Conservation (phyloP, 2,797 vertebrate genomes). For the Pachyuromys duprasi region DNA sequence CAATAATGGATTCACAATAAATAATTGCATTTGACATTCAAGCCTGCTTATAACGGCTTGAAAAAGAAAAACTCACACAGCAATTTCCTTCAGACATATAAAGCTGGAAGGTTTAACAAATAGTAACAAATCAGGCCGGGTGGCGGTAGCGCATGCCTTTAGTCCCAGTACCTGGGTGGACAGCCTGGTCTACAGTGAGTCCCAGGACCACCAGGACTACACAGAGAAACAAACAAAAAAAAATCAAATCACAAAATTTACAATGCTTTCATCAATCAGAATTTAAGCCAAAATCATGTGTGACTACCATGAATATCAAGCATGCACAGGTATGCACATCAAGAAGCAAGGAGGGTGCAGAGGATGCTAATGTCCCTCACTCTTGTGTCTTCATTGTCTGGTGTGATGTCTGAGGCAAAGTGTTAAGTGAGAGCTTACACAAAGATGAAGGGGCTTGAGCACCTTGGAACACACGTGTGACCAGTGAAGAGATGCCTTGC, state of each 20-base stretch:
- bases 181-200: no score
- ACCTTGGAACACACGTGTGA: not conserved
- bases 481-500: not conserved
- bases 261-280: not conserved
- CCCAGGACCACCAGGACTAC: no score
- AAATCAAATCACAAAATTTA: not conserved
- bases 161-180: no score
- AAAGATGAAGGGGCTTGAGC: not conserved
- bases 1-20: not conserved
- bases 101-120: not conserved
- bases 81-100: not conserved
- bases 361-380: not conserved
- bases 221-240: not conserved
- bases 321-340: not conserved
- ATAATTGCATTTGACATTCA: not conserved
- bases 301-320: no score
- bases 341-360: not conserved
- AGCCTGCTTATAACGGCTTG: not conserved
- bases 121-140: no score
- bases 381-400: not conserved
- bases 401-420: not conserved
- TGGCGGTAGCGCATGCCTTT: no score
- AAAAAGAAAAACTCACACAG: not conserved
- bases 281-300: not conserved
- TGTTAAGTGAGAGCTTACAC: no score